phyloP scores from a whole-genome alignment of 1,140 invertebrate species.

The Drosophila tristis region DNA sequence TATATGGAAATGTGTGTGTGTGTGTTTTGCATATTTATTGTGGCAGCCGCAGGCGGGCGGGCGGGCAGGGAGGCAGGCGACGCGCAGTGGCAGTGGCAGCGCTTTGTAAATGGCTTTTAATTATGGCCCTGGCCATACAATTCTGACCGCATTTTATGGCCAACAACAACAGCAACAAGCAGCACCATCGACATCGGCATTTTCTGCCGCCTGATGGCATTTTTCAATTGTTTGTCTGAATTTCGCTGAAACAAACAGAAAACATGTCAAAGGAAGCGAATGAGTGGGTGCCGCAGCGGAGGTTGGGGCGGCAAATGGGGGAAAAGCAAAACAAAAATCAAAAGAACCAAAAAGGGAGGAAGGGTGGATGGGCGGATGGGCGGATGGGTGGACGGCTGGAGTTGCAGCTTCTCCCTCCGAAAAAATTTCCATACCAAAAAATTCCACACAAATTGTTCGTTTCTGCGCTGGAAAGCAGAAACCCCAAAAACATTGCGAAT shows the following conservation, averaged over 20 bases:
- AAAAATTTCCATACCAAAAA: slow-evolving; percentile 24
- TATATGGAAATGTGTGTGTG: slow-evolving; percentile 36
- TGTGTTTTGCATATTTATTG: slow-evolving; percentile 71
- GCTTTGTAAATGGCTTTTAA: slow-evolving; percentile 56
- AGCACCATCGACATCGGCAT: slow-evolving; percentile 10
- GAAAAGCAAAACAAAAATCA: background rate
- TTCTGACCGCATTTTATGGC: slow-evolving; percentile 66
- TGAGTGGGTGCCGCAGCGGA: background rate
- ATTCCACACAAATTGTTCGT: slow-evolving; percentile 20
- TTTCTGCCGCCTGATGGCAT: slow-evolving; percentile 54
- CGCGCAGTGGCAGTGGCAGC: slow-evolving; percentile 9
- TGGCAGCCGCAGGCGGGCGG: background rate
- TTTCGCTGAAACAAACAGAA: slow-evolving; percentile 39
- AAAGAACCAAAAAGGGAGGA: slow-evolving; percentile 10
- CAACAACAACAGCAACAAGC: slow-evolving; percentile 16
- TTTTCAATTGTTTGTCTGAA: slow-evolving; percentile 54
- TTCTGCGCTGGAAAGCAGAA: slow-evolving; percentile 11
- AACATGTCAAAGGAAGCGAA: slow-evolving; percentile 37
- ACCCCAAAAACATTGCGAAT: slow-evolving; percentile 55
- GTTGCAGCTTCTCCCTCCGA: slow-evolving; percentile 6
- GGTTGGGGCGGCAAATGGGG: no score
- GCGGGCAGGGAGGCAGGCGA: no score
- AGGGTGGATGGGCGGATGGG: background rate
- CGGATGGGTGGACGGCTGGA: background rate
- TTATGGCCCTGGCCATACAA: slow-evolving; percentile 64